phyloP scores from a whole-genome alignment of 2,113 vertebrate species.

The Gasterosteus aculeatus region DNA sequence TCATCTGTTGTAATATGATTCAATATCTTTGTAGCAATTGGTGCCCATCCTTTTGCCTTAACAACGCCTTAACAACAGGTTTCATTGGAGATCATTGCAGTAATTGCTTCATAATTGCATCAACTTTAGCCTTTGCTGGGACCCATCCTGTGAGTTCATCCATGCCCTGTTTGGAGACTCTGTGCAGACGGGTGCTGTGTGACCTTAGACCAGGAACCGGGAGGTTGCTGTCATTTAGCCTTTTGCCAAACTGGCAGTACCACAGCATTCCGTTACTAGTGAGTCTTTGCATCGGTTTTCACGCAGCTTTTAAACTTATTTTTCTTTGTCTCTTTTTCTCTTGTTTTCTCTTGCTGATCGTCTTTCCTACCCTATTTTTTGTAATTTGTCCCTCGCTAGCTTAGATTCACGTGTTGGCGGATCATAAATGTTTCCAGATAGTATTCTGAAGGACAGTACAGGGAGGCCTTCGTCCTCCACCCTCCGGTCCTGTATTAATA shows the following conservation, averaged over 20 bases:
- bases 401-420: constrained; percentile 55
- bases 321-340: background rate
- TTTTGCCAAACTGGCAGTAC: constrained; percentile 47
- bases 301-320: background rate
- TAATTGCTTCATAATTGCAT: constrained; percentile 77
- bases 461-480: constrained; percentile 58
- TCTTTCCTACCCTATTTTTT: constrained; percentile 16
- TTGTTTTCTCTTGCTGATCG: constrained; percentile 38
- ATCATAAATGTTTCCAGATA: constrained; percentile 79
- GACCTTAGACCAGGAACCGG: constrained; percentile 58
- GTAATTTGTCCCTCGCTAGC: constrained; percentile 14
- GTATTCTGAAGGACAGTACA: constrained; percentile 63
- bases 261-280: constrained; percentile 51
- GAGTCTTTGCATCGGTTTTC: constrained; percentile 13
- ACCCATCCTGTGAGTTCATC: constrained; percentile 62
- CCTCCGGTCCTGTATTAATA: constrained; percentile 64
- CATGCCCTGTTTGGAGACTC: constrained; percentile 50
- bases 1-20: constrained; percentile 36
- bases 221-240: constrained; percentile 61
- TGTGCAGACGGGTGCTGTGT: constrained; percentile 48
- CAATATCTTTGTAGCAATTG: constrained; percentile 55
- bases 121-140: constrained; percentile 64
- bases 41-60: constrained; percentile 55
- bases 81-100: constrained; percentile 75
- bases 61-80: constrained; percentile 57